phyloP scores from a whole-genome alignment of 2,797 vertebrate species.

The Gouania willdenowi region DNA sequence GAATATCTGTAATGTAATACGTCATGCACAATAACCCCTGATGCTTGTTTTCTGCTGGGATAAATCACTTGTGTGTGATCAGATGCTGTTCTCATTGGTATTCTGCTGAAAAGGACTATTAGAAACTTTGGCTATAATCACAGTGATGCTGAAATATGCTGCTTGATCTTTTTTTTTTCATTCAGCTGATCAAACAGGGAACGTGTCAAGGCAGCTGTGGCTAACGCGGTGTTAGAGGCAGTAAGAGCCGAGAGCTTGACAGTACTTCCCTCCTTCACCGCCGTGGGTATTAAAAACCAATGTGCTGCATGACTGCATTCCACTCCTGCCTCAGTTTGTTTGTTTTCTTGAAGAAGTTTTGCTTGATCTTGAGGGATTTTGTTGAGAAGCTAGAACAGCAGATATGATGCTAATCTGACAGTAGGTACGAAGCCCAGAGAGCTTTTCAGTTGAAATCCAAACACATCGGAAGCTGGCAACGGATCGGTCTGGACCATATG shows the following conservation, averaged over 20 bases:
- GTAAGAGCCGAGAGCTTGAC: constrained; percentile 5
- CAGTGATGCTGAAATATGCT: constrained; percentile 45
- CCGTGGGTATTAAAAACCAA: constrained; percentile 1
- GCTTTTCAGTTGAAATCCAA: constrained; percentile 15
- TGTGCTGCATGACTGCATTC: constrained; percentile 1
- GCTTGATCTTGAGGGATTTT: constrained; percentile 47
- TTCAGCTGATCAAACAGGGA: constrained; percentile 52
- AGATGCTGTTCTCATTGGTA: constrained; percentile 12
- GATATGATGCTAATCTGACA: constrained; percentile 28
- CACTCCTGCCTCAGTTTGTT: constrained; percentile 23
- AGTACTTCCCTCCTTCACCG: neutral
- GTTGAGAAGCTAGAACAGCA: constrained; percentile 11
- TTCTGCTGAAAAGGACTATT: constrained; percentile 25
- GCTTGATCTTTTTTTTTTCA: constrained; percentile 57
- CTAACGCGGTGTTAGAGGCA: constrained; percentile 13
- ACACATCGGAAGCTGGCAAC: constrained; percentile 7
- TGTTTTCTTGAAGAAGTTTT: constrained; percentile 22
- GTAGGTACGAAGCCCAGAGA: constrained; percentile 13
- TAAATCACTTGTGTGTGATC: constrained; percentile 6
- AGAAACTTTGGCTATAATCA: constrained; percentile 36
- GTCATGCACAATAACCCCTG: constrained; percentile 19
- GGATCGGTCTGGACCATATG: constrained; percentile 37
- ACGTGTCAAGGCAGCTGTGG: constrained; percentile 37
- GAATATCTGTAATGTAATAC: constrained; percentile 28
- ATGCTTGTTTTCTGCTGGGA: constrained; percentile 17